Evolutionary conservation across 92 coral and sea anemone species (phyloP).

Genomic region (Parazoanthus swiftii): DNA sequence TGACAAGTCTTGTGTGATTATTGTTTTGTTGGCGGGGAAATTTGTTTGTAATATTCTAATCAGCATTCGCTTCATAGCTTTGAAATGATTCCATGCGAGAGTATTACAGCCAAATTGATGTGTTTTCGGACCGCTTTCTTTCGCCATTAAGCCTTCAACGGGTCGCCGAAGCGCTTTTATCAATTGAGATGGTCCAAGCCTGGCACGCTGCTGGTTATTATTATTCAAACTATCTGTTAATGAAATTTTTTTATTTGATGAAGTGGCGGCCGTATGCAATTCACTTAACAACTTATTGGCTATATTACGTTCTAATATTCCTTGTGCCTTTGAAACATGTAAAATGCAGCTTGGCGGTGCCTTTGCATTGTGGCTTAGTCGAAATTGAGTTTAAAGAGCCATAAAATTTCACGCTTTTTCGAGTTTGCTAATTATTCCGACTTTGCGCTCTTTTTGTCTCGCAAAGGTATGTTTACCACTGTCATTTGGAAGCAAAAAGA

Average conservation of each 20-base stretch:
- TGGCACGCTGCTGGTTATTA: conserved; percentile 49
- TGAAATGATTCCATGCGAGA: conserved; percentile 60
- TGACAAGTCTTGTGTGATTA: conserved; percentile 88
- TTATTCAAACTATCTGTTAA: conserved; percentile 78
- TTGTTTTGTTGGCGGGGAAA: conserved; percentile 90
- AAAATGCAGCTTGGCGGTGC: conserved; percentile 52
- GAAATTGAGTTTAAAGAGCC: conserved; percentile 67
- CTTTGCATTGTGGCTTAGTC: conserved; percentile 61
- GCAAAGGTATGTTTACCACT: conserved; percentile 55
- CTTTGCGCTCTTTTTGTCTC: conserved; percentile 53
- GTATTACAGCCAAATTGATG: conserved; percentile 48
- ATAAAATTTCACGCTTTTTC: conserved; percentile 66
- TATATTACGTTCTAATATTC: conserved; percentile 72
- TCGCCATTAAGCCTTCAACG: conserved; percentile 30
- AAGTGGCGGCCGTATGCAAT: conserved; percentile 77
- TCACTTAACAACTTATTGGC: conserved; percentile 90
- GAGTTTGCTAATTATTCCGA: conserved; percentile 44
- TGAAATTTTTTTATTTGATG: conserved; percentile 92
- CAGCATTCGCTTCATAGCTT: conserved; percentile 71
- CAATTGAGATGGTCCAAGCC: conserved; percentile 27
- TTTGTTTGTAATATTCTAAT: conserved; percentile 93
- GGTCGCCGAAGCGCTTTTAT: conserved; percentile 22
- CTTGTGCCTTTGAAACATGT: conserved; percentile 52
- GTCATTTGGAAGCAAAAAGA: conserved; percentile 68
- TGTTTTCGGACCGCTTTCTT: conserved; percentile 49